Evolutionary conservation across 2,888 invertebrate genomes (phyloP).

Genomic region (Crioceris asparagi): DNA sequence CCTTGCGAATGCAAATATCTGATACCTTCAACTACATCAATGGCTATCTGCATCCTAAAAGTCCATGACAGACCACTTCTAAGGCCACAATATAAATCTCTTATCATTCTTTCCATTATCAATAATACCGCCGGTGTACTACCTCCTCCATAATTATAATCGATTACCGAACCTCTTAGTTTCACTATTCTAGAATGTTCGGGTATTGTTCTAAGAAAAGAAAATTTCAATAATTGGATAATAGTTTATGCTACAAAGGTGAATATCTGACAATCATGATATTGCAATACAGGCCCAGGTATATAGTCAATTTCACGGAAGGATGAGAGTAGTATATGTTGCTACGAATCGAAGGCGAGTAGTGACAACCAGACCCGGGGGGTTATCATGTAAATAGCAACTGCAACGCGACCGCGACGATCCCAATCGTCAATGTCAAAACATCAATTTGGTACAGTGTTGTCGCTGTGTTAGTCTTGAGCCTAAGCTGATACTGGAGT

Average conservation of each 20-base stretch:
- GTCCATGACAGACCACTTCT: slow-evolving; percentile 55
- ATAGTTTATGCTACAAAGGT: neutral
- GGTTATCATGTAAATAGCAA: too few relatives aligned
- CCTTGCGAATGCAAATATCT: slow-evolving; percentile 82
- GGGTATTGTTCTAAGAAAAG: slow-evolving; percentile 60
- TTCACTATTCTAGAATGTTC: slow-evolving; percentile 69
- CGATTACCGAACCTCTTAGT: slow-evolving; percentile 70
- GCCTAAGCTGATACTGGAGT: too few relatives aligned
- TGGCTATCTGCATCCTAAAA: slow-evolving; percentile 56
- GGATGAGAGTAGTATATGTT: too few relatives aligned
- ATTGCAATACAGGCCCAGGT: too few relatives aligned
- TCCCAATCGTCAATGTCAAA: too few relatives aligned
- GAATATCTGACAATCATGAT: too few relatives aligned
- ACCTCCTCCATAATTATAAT: slow-evolving; percentile 61
- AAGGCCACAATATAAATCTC: slow-evolving; percentile 71
- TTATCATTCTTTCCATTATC: slow-evolving; percentile 62
- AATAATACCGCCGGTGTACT: slow-evolving; percentile 64
- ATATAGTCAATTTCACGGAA: too few relatives aligned
- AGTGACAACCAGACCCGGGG: too few relatives aligned
- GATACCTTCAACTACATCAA: slow-evolving; percentile 79
- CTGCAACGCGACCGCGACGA: too few relatives aligned
- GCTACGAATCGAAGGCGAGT: too few relatives aligned
- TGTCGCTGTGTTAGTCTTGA: too few relatives aligned
- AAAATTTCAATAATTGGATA: slow-evolving; percentile 2
- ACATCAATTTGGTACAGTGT: too few relatives aligned